phyloP scores from a whole-genome alignment of 2,113 vertebrate species.

The Bos taurus region ARS-UCD2.0 NC_037330.1:1304001-1304500 shows the following conservation, averaged over 20 bases:
- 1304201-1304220: background rate
- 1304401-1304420: background rate
- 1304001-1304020: background rate
- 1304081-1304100: background rate
- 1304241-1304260: background rate
- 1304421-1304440: background rate
- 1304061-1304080: background rate
- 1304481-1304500: background rate
- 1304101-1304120: background rate
- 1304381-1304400: background rate
- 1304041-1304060: background rate
- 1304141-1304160: background rate
- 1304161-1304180: background rate
- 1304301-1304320: background rate
- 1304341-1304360: background rate
- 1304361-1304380: background rate
- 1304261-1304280: background rate
- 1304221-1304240: background rate
- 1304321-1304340: rapidly evolving
- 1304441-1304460: background rate
- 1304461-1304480: background rate
- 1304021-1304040: background rate
- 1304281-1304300: background rate
- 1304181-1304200: background rate
- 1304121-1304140: background rate